Evolutionary conservation across 1,140 invertebrate genomes (phyloP).

Genomic region (Branchinecta lynchi): DNA sequence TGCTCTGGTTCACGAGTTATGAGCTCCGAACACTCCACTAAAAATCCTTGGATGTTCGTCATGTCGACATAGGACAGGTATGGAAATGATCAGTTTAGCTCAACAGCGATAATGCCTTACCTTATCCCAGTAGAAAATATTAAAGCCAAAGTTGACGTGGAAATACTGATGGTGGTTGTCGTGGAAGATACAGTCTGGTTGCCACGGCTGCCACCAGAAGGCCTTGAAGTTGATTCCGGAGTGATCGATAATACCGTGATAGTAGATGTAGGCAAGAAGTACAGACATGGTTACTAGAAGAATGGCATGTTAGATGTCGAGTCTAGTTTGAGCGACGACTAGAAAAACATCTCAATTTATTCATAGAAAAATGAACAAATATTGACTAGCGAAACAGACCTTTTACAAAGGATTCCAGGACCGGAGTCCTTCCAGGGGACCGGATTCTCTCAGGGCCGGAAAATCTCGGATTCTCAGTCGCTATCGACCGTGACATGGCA

Average conservation of each 20-base stretch:
- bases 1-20: too few relatives aligned
- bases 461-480: too few relatives aligned
- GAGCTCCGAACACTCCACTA: too few relatives aligned
- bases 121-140: slow-evolving; percentile 48
- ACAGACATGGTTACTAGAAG: slow-evolving; percentile 39
- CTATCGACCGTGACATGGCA: too few relatives aligned
- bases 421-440: too few relatives aligned
- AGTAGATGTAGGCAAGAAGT: slow-evolving; percentile 46
- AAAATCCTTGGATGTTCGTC: background rate
- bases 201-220: slow-evolving; percentile 59
- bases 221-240: slow-evolving; percentile 55
- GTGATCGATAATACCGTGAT: slow-evolving; percentile 57
- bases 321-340: too few relatives aligned
- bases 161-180: slow-evolving; percentile 63
- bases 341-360: too few relatives aligned
- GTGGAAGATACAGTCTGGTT: slow-evolving; percentile 54
- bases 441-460: too few relatives aligned
- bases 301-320: too few relatives aligned
- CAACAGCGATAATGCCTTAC: slow-evolving; percentile 29
- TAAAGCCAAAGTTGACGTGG: slow-evolving; percentile 58
- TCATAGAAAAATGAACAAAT: too few relatives aligned
- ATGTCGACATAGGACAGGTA: background rate
- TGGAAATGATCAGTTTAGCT: background rate
- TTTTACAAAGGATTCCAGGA: too few relatives aligned
- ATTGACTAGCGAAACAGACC: too few relatives aligned